These are phyloP conservation scores for Scopus umbretta DNA, from an alignment of 2,113 vertebrate species.

Conservation along the genomic window DNA sequence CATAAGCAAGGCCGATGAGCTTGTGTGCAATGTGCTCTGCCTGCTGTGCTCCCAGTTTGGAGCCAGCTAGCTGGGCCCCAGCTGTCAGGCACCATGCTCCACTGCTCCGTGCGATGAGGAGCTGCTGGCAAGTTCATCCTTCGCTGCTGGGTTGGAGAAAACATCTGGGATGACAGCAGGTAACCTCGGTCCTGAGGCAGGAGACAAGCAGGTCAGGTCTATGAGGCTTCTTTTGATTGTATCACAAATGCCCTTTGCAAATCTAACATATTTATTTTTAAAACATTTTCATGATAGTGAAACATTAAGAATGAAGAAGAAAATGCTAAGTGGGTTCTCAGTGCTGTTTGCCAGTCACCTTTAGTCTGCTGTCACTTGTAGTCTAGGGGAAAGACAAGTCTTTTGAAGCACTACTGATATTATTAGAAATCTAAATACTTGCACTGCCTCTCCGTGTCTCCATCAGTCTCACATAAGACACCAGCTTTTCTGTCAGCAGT, in stretches of 20 bases:
- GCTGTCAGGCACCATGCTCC: neutral
- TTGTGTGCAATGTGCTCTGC: neutral
- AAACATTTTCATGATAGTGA: slow-evolving; percentile 1
- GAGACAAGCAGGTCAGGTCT: neutral
- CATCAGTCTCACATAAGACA: neutral
- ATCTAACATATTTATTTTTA: neutral
- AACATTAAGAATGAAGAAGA: neutral
- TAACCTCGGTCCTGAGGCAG: neutral
- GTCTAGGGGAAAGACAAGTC: neutral
- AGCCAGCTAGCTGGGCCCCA: neutral
- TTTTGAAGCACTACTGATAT: neutral
- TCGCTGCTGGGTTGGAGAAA: neutral
- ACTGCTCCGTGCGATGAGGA: neutral
- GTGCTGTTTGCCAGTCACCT: neutral
- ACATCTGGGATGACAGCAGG: neutral
- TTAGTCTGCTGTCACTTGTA: neutral
- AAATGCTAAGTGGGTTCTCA: slow-evolving; percentile 28
- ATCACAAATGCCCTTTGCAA: neutral
- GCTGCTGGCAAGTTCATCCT: neutral
- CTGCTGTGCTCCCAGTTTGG: neutral
- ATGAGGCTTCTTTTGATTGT: neutral
- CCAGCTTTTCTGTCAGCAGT: neutral
- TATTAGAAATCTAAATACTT: slow-evolving; percentile 51
- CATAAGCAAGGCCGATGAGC: neutral
- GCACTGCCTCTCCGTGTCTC: neutral